Percentiles rank a stretch among this genome's conserved stretches.
phyloP scores from a whole-genome alignment of 92 coral and sea anemone species.

The Plumapathes pennacea region DNA sequence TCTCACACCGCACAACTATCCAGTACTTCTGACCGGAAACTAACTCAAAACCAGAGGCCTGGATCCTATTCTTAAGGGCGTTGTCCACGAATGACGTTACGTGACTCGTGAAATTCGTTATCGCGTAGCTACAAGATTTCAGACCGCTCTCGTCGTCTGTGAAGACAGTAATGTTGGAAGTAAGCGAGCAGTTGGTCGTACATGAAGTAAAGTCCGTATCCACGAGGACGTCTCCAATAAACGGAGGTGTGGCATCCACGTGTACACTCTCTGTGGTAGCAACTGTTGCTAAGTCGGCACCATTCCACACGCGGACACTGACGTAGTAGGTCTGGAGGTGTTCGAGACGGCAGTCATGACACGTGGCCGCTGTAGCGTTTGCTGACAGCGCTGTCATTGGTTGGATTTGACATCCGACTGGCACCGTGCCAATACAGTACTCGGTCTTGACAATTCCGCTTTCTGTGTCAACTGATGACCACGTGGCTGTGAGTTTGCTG shows the following conservation, averaged over 20 bases:
- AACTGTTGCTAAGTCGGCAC: constrained; percentile 66
- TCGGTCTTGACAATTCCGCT: constrained; percentile 68
- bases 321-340: constrained; percentile 68
- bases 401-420: constrained; percentile 72
- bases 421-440: constrained; percentile 82
- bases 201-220: constrained; percentile 49
- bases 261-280: constrained; percentile 52
- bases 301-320: constrained; percentile 79
- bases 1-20: constrained; percentile 61
- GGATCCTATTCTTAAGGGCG: constrained; percentile 14
- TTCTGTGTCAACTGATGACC: constrained; percentile 79
- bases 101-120: constrained; percentile 34
- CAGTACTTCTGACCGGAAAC: constrained; percentile 66
- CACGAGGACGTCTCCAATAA: constrained; percentile 42
- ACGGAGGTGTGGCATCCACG: constrained; percentile 75
- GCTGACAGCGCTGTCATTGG: constrained; percentile 52
- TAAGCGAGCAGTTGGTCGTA: constrained; percentile 50
- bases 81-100: constrained; percentile 29
- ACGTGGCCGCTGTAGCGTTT: constrained; percentile 51
- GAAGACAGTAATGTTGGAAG: constrained; percentile 56
- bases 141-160: constrained; percentile 80
- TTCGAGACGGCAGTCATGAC: constrained; percentile 63
- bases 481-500: constrained; percentile 47
- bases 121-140: constrained; percentile 53
- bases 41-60: constrained; percentile 45